Evolutionary conservation across 1,140 invertebrate genomes (phyloP).

Genomic region (Temnothorax longispinosus): DNA sequence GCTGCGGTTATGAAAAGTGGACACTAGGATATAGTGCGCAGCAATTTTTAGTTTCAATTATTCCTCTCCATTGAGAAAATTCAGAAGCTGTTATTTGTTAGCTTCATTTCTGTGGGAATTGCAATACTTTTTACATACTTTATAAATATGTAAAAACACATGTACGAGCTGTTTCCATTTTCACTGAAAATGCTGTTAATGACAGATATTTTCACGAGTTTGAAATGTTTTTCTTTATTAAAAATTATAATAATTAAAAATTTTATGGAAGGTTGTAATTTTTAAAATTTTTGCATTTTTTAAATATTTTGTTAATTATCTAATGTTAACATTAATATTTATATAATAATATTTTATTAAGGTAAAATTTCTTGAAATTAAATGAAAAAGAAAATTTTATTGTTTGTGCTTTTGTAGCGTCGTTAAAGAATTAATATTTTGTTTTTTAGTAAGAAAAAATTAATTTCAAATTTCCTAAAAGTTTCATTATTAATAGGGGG

Average conservation of each 20-base stretch:
- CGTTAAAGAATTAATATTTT: not conserved
- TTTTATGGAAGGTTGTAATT: not conserved
- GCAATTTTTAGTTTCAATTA: slow-evolving; percentile 26
- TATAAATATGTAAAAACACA: not conserved
- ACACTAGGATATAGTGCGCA: not conserved
- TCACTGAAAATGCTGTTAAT: not conserved
- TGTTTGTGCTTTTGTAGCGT: not conserved
- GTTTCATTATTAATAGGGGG: not conserved
- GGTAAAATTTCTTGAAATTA: not conserved
- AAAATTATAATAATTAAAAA: slow-evolving; percentile 14
- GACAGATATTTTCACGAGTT: not conserved
- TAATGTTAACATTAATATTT: too few species aligned
- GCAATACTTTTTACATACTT: not conserved
- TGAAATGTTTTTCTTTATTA: not conserved
- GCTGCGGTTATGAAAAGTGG: not conserved
- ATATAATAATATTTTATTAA: slow-evolving; percentile 2
- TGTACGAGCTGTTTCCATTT: too few species aligned
- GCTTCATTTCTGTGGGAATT: not conserved
- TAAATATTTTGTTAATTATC: not conserved
- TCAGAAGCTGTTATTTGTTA: not conserved
- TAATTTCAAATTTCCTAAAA: not conserved
- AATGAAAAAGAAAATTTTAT: not conserved
- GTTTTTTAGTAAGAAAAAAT: not conserved
- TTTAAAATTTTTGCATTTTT: not conserved
- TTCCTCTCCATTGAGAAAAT: not conserved